These are phyloP conservation scores for Tetrapedia diversipes DNA, from an alignment of 2,888 invertebrate species.

Conservation along the genomic window DNA sequence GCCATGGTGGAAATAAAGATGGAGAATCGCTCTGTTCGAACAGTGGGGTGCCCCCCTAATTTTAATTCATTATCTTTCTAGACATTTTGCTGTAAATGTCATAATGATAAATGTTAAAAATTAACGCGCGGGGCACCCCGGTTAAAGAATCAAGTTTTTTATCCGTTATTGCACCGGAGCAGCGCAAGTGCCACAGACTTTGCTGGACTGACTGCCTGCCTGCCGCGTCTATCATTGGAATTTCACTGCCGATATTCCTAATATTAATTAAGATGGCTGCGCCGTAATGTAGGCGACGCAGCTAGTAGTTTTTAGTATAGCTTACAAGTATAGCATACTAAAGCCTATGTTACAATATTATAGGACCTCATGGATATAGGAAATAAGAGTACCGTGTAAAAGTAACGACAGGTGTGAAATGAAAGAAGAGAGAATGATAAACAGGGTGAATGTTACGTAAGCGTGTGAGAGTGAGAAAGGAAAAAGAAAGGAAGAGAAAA, in stretches of 20 bases:
- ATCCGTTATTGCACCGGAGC: slow-evolving; percentile 70
- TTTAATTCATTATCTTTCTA: slow-evolving; percentile 69
- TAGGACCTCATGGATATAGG: slow-evolving; percentile 75
- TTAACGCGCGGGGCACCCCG: slow-evolving; percentile 72
- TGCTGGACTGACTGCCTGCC: slow-evolving; percentile 78
- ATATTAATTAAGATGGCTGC: slow-evolving; percentile 75
- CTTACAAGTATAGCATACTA: slow-evolving; percentile 77
- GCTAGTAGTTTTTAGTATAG: slow-evolving; percentile 78
- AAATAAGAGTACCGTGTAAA: slow-evolving; percentile 63
- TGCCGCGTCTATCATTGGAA: slow-evolving; percentile 82
- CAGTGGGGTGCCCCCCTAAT: slow-evolving; percentile 78
- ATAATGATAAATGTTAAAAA: slow-evolving; percentile 68
- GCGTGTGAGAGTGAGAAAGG: slow-evolving; percentile 1
- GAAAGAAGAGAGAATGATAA: slow-evolving; percentile 47
- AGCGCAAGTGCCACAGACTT: slow-evolving; percentile 78
- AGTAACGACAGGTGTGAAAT: slow-evolving; percentile 55
- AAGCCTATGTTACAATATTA: slow-evolving; percentile 79
- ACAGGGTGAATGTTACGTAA: slow-evolving; percentile 19
- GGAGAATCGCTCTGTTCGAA: slow-evolving; percentile 72
- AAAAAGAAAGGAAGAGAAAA: slow-evolving; percentile 37
- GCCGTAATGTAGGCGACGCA: slow-evolving; percentile 73
- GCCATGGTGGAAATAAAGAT: slow-evolving; percentile 74
- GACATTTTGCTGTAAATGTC: slow-evolving; percentile 62
- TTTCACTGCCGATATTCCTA: slow-evolving; percentile 83
- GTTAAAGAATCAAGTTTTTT: slow-evolving; percentile 61